phyloP scores from a whole-genome alignment of 2,888 invertebrate genomes.

The Galeopsomyia nigrocyanea region DNA sequence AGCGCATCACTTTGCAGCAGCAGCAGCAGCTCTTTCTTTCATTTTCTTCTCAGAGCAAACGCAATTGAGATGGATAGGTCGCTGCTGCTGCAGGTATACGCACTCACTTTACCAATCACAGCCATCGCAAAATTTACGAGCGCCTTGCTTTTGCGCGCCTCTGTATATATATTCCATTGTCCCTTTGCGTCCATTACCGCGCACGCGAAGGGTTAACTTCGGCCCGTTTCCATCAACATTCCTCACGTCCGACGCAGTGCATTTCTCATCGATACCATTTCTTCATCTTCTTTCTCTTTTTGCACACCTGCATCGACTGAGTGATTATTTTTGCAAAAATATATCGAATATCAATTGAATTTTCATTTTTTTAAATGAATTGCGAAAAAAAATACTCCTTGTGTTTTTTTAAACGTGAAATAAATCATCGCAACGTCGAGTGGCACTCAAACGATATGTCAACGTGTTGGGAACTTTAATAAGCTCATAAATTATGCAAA shows the following conservation, averaged over 20 bases:
- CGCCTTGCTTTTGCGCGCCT: conserved; percentile 5
- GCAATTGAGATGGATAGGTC: conserved; percentile 53
- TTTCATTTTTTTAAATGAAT: no score
- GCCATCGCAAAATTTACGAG: conserved; percentile 51
- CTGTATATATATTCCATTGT: neutral
- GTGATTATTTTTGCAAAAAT: no score
- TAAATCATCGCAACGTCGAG: no score
- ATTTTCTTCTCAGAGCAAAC: neutral
- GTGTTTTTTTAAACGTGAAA: no score
- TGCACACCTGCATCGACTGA: no score
- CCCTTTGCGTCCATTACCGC: conserved; percentile 27
- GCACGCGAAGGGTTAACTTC: neutral
- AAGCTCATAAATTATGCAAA: no score
- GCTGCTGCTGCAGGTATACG: conserved; percentile 4
- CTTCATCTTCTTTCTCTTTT: conserved; percentile 3
- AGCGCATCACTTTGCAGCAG: neutral
- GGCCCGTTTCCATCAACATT: conserved; percentile 28
- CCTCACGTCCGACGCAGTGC: neutral
- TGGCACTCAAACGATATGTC: no score
- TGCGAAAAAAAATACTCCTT: no score
- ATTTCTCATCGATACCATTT: conserved; percentile 19
- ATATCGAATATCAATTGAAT: no score
- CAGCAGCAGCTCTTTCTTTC: conserved; percentile 5
- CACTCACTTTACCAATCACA: conserved; percentile 51
- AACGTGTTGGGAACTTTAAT: no score